These are phyloP conservation scores for Scaeva pyrastri DNA, from an alignment of 2,888 invertebrate species.

Conservation along the genomic window DNA sequence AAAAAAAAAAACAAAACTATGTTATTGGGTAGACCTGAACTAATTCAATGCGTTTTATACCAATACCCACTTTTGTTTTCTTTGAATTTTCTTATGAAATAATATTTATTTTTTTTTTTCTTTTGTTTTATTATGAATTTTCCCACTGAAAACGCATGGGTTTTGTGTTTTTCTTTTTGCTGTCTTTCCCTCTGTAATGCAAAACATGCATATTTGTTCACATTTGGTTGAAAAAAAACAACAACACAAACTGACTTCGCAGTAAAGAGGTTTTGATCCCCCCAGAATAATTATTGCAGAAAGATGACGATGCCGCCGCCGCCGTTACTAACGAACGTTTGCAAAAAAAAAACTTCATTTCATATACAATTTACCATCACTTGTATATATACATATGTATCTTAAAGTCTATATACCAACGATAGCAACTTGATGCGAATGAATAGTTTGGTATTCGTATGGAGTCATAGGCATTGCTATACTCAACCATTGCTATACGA, in stretches of 20 bases:
- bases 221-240: constrained; percentile 1
- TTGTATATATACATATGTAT: neutral
- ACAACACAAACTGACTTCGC: neutral
- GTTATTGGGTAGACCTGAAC: constrained; percentile 55
- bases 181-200: constrained; percentile 16
- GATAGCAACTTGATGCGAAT: constrained; percentile 63
- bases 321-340: constrained; percentile 6
- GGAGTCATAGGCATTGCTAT: neutral
- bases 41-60: constrained; percentile 58
- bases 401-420: constrained; percentile 26
- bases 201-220: constrained; percentile 51
- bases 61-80: constrained; percentile 19
- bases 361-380: neutral
- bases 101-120: constrained; percentile 23
- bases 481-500: neutral
- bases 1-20: constrained; percentile 17
- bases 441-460: constrained; percentile 68
- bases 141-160: constrained; percentile 53
- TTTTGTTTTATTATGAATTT: constrained; percentile 55
- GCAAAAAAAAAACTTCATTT: constrained; percentile 15
- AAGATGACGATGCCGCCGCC: constrained; percentile 43
- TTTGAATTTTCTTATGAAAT: constrained; percentile 41
- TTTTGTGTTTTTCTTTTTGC: constrained; percentile 31
- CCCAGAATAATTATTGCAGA: constrained; percentile 56
- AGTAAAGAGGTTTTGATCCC: constrained; percentile 44